Conservation (phyloP, 2,797 vertebrate species). For the Clarias laeviceps region DNA sequence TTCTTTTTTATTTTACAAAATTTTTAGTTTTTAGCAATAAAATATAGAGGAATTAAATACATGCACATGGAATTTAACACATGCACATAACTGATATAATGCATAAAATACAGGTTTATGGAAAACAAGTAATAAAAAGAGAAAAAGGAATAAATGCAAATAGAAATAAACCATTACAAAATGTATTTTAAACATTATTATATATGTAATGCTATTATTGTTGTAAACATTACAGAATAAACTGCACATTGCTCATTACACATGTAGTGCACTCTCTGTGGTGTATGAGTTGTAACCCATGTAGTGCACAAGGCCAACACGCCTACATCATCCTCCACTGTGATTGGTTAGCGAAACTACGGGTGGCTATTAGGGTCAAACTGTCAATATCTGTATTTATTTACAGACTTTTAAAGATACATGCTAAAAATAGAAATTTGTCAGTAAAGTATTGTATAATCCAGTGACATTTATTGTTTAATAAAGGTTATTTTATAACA, state of each 20-base stretch:
- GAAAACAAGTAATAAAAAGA: not conserved
- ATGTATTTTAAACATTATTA: not conserved
- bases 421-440: not conserved
- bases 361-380: conserved; percentile 38
- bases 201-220: too few relatives aligned
- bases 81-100: not conserved
- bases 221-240: not conserved
- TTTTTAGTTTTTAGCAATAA: not conserved
- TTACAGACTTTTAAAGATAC: not conserved
- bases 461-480: not conserved
- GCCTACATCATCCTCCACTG: not conserved
- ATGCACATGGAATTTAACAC: not conserved
- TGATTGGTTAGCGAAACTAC: conserved; percentile 52
- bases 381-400: not conserved
- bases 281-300: not conserved
- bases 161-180: not conserved
- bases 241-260: not conserved
- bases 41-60: not conserved
- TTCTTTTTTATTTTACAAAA: too few relatives aligned
- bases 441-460: not conserved
- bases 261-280: not conserved
- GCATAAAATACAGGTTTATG: not conserved
- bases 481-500: not conserved
- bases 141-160: not conserved
- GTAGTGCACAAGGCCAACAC: conserved; percentile 1